These are phyloP conservation scores for Urocynchramus pylzowi DNA, from an alignment of 2,113 vertebrate species.

Conservation along the genomic window DNA sequence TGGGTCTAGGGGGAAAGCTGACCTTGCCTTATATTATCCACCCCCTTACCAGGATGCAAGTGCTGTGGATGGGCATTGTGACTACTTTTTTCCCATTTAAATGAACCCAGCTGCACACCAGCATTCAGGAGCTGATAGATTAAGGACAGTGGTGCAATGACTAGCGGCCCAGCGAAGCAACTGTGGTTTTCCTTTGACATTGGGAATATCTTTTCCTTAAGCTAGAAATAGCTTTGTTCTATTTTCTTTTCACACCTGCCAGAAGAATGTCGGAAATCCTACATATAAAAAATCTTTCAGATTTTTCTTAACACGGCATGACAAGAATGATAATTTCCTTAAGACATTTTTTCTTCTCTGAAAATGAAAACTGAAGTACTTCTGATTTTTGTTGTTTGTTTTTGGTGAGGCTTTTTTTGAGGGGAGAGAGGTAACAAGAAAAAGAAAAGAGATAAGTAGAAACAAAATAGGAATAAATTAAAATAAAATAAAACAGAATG, in stretches of 20 bases:
- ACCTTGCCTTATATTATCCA: background rate
- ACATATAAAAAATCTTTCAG: background rate
- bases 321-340: background rate
- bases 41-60: background rate
- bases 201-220: background rate
- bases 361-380: background rate
- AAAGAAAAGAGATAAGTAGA: background rate
- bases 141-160: background rate
- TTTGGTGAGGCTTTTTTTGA: background rate
- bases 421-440: fast-evolving
- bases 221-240: background rate
- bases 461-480: background rate
- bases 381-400: background rate
- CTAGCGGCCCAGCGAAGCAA: background rate
- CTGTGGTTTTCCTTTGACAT: background rate
- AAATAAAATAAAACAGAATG: background rate
- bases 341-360: background rate
- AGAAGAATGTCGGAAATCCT: background rate
- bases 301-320: background rate
- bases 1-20: background rate
- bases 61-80: background rate
- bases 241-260: background rate
- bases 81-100: background rate
- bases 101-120: background rate
- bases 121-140: background rate